Evolutionary conservation across 2,888 invertebrate genomes (phyloP).

Genomic region (Thymelicus lineola): DNA sequence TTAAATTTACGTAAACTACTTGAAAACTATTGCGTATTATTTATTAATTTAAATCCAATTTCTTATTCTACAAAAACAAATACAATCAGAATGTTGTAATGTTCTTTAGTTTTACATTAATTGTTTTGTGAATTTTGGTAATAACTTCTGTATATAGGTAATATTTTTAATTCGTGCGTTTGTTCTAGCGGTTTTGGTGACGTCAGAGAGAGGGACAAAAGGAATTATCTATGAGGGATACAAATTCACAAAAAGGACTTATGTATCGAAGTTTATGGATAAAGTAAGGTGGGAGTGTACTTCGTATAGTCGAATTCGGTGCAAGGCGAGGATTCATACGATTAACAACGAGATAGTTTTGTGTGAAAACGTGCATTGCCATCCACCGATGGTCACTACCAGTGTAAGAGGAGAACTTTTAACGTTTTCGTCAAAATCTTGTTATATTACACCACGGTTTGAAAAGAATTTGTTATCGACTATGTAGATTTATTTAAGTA

Average conservation of each 20-base stretch:
- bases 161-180: neutral
- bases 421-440: neutral
- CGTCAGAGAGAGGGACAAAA: conserved; percentile 41
- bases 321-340: conserved; percentile 45
- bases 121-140: too few relatives aligned
- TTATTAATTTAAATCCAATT: too few relatives aligned
- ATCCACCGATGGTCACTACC: conserved; percentile 28
- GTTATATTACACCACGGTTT: conserved; percentile 1
- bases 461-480: neutral
- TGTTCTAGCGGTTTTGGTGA: conserved; percentile 5
- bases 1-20: too few relatives aligned
- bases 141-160: too few relatives aligned
- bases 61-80: too few relatives aligned
- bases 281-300: conserved; percentile 51
- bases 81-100: too few relatives aligned
- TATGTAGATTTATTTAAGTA: neutral
- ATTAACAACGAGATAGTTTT: conserved; percentile 41
- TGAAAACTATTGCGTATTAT: too few relatives aligned
- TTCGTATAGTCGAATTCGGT: conserved; percentile 43
- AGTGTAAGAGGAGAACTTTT: conserved; percentile 39
- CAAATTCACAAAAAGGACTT: conserved; percentile 46
- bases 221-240: conserved; percentile 47
- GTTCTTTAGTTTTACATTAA: neutral
- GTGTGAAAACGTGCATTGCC: conserved; percentile 39
- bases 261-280: conserved; percentile 40